Percentiles rank a stretch among this genome's conserved stretches.
phyloP scores from a whole-genome alignment of 2,888 invertebrate species.

The Pseudococcus viburni region DNA sequence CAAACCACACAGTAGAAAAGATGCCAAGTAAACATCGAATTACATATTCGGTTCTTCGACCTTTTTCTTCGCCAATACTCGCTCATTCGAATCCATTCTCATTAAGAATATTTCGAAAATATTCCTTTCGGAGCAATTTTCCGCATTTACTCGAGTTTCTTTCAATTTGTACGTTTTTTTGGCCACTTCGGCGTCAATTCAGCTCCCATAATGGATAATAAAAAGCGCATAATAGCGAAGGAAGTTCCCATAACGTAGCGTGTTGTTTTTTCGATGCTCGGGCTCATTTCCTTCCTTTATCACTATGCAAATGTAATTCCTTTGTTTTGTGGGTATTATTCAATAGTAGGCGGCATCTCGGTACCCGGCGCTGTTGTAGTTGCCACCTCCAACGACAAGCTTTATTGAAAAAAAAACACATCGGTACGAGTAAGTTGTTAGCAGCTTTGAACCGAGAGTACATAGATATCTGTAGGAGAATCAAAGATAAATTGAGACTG shows the following conservation, averaged over 20 bases:
- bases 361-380: background rate
- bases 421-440: background rate
- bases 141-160: background rate
- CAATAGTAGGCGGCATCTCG: slow-evolving; percentile 55
- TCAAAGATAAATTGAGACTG: background rate
- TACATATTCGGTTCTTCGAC: background rate
- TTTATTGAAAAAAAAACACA: background rate
- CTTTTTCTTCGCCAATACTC: background rate
- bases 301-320: slow-evolving; percentile 63
- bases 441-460: background rate
- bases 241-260: slow-evolving; percentile 50
- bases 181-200: slow-evolving; percentile 3
- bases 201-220: slow-evolving; percentile 40
- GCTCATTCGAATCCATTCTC: background rate
- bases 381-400: background rate
- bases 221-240: slow-evolving; percentile 46
- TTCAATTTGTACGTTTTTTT: slow-evolving; percentile 33
- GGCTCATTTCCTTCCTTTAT: slow-evolving; percentile 60
- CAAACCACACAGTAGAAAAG: background rate
- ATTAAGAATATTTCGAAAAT: slow-evolving; percentile 10
- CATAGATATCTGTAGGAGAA: background rate
- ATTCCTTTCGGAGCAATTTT: background rate
- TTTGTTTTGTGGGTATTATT: slow-evolving; percentile 59
- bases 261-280: slow-evolving; percentile 36
- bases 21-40: background rate